Percentiles rank a stretch among this genome's conserved stretches.
Conservation (phyloP, 2,113 vertebrate species). For the Erpornis zantholeuca region DNA sequence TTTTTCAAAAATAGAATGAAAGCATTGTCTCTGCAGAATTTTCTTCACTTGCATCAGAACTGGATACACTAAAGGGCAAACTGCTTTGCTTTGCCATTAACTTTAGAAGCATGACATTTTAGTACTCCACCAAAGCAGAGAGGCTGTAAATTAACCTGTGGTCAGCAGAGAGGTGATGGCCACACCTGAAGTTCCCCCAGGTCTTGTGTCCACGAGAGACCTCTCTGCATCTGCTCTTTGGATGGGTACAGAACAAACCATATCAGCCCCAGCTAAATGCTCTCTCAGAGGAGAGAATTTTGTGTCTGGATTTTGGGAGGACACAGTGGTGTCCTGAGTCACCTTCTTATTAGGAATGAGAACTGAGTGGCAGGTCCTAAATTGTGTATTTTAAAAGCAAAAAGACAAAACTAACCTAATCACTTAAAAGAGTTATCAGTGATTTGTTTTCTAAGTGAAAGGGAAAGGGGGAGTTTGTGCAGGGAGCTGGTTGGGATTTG, state of each 20-base stretch:
- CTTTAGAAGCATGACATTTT: conserved; percentile 15
- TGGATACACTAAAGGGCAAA: not conserved
- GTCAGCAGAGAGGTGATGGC: not conserved
- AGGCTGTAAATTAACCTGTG: not conserved
- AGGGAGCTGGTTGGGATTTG: not conserved
- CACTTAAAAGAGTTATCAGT: not conserved
- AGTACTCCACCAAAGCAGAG: not conserved
- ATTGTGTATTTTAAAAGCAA: rapidly evolving
- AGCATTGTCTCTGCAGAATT: not conserved
- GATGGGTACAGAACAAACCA: not conserved
- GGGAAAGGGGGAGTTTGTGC: not conserved
- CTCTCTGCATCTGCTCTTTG: not conserved
- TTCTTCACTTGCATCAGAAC: not conserved
- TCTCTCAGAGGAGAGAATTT: not conserved
- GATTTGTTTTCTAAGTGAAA: not conserved
- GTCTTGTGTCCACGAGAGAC: not conserved
- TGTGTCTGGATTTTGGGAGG: not conserved
- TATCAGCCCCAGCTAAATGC: not conserved
- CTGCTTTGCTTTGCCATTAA: not conserved
- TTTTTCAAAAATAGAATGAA: not conserved
- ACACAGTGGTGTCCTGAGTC: not conserved
- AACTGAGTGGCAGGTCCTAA: not conserved
- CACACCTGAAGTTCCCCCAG: not conserved
- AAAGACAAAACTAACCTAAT: rapidly evolving
- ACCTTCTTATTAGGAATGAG: not conserved